Conservation (phyloP, 2,888 invertebrate species). For the Andrena praecox region DNA sequence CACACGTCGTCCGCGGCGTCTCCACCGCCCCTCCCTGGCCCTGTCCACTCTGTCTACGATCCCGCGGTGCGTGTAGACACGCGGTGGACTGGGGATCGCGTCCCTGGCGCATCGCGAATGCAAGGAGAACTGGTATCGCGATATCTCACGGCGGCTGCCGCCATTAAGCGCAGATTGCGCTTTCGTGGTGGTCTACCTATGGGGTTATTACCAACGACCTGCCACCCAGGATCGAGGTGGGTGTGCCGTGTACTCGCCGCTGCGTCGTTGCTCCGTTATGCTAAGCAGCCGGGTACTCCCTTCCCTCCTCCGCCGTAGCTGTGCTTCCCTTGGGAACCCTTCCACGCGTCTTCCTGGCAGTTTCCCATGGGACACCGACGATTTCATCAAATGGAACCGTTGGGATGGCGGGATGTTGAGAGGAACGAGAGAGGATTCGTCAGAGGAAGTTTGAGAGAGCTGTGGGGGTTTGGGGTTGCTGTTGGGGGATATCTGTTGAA, state of each 20-base stretch:
- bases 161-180: conserved; percentile 79
- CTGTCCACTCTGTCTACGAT: not conserved
- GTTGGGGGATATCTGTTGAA: no score
- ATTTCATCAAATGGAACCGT: not conserved
- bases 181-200: conserved; percentile 81
- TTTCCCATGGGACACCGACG: not conserved
- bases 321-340: not conserved
- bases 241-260: conserved; percentile 71
- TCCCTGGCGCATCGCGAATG: conserved; percentile 46
- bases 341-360: no score
- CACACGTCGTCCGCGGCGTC: not conserved
- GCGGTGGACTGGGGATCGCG: conserved; percentile 48
- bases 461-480: no score
- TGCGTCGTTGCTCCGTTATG: conserved; percentile 71
- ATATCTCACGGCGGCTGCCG: conserved; percentile 77
- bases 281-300: conserved; percentile 57
- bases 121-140: conserved; percentile 73
- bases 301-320: not conserved
- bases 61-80: conserved; percentile 59
- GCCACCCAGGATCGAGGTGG: conserved; percentile 79
- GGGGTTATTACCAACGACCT: conserved; percentile 79
- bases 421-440: no score
- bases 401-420: not conserved
- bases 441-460: no score
- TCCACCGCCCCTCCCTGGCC: not conserved